These are phyloP conservation scores for Ivindomyrus marchei DNA, from an alignment of 2,113 vertebrate species.

Conservation along the genomic window DNA sequence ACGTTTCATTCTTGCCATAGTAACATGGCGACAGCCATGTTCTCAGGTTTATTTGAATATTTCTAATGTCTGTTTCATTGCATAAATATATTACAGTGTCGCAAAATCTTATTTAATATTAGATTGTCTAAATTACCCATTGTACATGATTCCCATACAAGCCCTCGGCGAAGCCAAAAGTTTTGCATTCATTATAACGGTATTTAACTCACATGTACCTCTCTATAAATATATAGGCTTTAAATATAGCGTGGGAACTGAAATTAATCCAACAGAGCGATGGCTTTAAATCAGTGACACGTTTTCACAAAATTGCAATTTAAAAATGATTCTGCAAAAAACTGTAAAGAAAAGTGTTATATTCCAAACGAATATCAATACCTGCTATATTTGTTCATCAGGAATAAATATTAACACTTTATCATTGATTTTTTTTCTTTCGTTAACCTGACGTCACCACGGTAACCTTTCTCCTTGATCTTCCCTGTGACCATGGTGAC, in stretches of 20 bases:
- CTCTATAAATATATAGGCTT: neutral
- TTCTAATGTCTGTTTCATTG: neutral
- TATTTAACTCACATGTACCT: neutral
- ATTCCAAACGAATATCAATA: neutral
- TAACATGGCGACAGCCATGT: neutral
- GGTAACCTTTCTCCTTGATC: constrained; percentile 17
- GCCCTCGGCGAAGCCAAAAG: neutral
- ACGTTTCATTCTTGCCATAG: neutral
- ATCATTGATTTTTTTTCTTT: neutral
- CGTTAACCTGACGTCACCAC: constrained; percentile 13
- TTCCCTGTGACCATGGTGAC: constrained; percentile 29
- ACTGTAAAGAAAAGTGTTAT: neutral
- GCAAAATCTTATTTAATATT: neutral
- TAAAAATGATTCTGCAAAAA: neutral
- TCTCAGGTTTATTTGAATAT: neutral
- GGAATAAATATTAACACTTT: neutral
- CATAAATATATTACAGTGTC: neutral
- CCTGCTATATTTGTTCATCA: neutral
- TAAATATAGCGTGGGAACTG: neutral
- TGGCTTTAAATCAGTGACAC: neutral
- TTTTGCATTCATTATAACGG: neutral
- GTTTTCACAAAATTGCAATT: neutral
- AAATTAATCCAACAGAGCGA: neutral
- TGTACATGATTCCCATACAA: neutral
- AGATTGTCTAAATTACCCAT: neutral